Conservation (phyloP, 2,797 vertebrate species). For the Melanotaenia boesemani region DNA sequence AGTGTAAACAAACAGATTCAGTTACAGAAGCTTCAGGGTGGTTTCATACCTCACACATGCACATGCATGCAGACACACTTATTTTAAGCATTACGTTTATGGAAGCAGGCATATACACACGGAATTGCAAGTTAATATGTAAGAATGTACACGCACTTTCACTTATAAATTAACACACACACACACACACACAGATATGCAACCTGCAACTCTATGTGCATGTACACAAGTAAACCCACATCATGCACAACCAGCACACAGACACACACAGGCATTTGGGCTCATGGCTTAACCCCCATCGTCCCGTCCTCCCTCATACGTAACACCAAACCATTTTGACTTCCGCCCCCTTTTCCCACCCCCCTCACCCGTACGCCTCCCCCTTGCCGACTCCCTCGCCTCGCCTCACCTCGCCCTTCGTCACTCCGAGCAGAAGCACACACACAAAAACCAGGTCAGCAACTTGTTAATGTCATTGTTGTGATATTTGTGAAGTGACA, state of each 20-base stretch:
- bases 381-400: constrained; percentile 29
- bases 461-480: constrained; percentile 76
- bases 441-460: constrained; percentile 80
- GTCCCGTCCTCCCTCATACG: constrained; percentile 10
- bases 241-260: neutral
- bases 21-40: constrained; percentile 46
- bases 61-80: constrained; percentile 3
- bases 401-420: constrained; percentile 37
- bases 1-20: constrained; percentile 63
- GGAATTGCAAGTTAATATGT: constrained; percentile 1
- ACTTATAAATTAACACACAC: neutral
- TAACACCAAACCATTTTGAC: constrained; percentile 37
- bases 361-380: constrained; percentile 6
- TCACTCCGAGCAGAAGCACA: constrained; percentile 68
- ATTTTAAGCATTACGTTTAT: neutral
- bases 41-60: constrained; percentile 11
- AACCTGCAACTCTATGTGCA: constrained; percentile 12
- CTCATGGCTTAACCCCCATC: constrained; percentile 25
- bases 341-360: constrained; percentile 36
- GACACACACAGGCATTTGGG: constrained; percentile 25
- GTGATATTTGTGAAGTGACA: constrained; percentile 59
- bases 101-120: neutral
- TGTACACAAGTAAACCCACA: neutral
- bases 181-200: constrained; percentile 16
- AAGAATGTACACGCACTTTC: constrained; percentile 5